These are phyloP conservation scores for Passer domesticus DNA, from an alignment of 2,113 vertebrate genomes.

Conservation along the genomic window DNA sequence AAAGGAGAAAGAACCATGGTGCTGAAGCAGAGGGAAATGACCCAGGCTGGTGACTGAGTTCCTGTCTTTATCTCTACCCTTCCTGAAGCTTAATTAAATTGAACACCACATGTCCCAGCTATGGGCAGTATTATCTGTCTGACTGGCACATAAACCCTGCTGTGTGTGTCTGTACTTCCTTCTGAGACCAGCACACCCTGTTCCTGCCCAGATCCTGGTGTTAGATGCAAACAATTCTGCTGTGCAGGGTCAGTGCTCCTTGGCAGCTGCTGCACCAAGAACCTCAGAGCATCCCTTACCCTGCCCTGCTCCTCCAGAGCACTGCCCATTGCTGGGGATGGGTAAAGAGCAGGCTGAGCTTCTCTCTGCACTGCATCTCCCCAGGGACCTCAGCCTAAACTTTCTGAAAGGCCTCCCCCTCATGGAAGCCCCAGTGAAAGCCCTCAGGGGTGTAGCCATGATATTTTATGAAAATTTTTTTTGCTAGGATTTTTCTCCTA, in stretches of 20 bases:
- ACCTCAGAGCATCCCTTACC: background rate
- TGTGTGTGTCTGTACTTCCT: background rate
- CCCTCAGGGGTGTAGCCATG: background rate
- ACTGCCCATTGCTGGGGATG: fast-evolving
- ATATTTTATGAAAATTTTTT: too few relatives aligned
- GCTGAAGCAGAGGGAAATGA: background rate
- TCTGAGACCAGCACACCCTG: background rate
- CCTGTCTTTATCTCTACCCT: background rate
- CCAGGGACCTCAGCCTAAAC: background rate
- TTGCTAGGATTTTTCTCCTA: too few relatives aligned
- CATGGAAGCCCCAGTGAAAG: fast-evolving
- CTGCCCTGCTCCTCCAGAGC: background rate
- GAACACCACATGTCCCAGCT: background rate
- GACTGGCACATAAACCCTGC: background rate
- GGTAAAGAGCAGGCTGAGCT: background rate
- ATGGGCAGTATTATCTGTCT: background rate
- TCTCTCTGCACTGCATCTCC: background rate
- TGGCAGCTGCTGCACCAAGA: background rate
- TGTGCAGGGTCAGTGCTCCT: fast-evolving
- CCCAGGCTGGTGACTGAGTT: background rate
- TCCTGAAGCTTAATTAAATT: background rate
- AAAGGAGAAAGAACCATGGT: background rate
- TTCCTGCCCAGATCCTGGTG: fast-evolving
- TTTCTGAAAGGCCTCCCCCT: background rate
- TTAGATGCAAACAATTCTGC: fast-evolving